These are phyloP conservation scores for Diarsia dahlii DNA, from an alignment of 2,888 invertebrate species.

Conservation along the genomic window DNA sequence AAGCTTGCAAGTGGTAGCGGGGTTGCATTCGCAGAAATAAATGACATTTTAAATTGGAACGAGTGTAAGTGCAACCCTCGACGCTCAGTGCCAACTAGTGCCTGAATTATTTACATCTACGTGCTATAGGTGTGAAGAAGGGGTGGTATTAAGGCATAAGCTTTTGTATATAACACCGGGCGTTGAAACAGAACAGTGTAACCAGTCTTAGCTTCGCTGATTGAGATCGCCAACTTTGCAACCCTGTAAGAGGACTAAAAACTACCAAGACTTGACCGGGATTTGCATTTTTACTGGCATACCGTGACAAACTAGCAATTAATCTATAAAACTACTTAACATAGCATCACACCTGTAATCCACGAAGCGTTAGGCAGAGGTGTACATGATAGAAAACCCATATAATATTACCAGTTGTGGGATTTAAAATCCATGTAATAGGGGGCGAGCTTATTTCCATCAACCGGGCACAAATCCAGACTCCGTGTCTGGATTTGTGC, in stretches of 20 bases:
- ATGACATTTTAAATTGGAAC: constrained; percentile 82
- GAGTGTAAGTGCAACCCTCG: constrained; percentile 71
- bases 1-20: constrained; percentile 58
- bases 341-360: too few species aligned
- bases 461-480: too few species aligned
- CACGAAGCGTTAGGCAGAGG: too few species aligned
- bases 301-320: background rate
- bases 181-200: background rate
- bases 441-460: too few species aligned
- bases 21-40: constrained; percentile 78
- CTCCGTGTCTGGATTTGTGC: too few species aligned
- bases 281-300: background rate
- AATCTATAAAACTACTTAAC: background rate
- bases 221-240: background rate
- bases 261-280: background rate
- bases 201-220: background rate
- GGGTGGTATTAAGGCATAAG: constrained; percentile 37
- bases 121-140: constrained; percentile 52
- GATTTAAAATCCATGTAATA: too few species aligned
- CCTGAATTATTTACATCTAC: constrained; percentile 69
- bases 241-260: background rate
- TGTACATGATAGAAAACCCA: too few species aligned
- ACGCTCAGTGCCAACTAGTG: constrained; percentile 65
- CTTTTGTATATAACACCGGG: constrained; percentile 20
- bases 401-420: too few species aligned